Evolutionary conservation across 2,888 invertebrate genomes (phyloP), one percentile per base, ranked within the genome.

Genomic region (Orgyia antiqua): DNA sequence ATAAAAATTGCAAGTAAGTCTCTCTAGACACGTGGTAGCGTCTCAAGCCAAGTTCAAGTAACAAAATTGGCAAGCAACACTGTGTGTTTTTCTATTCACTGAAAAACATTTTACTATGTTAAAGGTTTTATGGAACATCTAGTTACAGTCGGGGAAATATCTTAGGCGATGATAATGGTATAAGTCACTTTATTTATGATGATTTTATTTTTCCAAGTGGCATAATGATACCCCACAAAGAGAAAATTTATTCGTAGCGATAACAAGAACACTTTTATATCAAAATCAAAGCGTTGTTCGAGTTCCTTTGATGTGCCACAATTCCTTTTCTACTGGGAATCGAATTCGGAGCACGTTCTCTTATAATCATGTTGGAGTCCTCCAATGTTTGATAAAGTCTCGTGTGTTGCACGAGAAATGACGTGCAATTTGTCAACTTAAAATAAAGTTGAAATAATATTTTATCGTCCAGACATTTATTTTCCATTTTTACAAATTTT

Each of bases 281-380:
- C 60, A 70, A 72, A 80, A 76, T 77, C 76, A 77, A 75, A 79
- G 73, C 73, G 64, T 64, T 66, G 60, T 65, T 65, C 63, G 59
- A 58, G 49, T 70, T 69, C 62, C 73, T 80, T 82, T 83, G 80
- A 82, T 77, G 75, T 76, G 52, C 68, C 65, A 66, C 68, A 67
- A 67, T 70, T 71, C 63, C 60, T 68, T 66, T 45, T 56, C 62
- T 60, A 59, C 55, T 57, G 55, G 41, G 55, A 59, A 58, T 60
- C 58, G 58, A 65, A 83, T 82, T 80, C 83, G 41, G 47, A 58
- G 69, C 83, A 84, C 84, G 84, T 80, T 67, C 70, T 51, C 64
- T 78, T 80, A 80, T 86, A 83, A 84, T 82, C 82, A 80, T 80
- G 82, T 82, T 79, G 72, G 62, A 75, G 68, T 75, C 67, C 63